phyloP scores from a whole-genome alignment of 2,888 invertebrate genomes.

The Harpalus rufipes region DNA sequence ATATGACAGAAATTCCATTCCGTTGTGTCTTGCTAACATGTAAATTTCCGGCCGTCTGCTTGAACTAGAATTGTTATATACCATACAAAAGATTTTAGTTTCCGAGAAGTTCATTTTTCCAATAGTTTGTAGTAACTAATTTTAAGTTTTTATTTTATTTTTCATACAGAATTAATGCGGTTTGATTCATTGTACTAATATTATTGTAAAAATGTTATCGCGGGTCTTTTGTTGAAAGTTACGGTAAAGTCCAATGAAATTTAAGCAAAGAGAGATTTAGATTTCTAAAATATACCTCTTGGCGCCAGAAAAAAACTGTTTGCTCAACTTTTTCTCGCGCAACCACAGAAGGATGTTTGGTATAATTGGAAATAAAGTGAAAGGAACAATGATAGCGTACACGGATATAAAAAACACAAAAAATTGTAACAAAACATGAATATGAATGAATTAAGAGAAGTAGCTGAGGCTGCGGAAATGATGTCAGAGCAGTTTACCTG shows the following conservation, averaged over 20 bases:
- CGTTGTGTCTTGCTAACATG: constrained; percentile 19
- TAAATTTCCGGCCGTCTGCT: constrained; percentile 30
- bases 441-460: constrained; percentile 58
- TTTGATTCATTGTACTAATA: no score
- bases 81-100: background rate
- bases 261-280: background rate
- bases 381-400: constrained; percentile 58
- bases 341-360: constrained; percentile 50
- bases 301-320: constrained; percentile 45
- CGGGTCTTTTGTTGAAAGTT: background rate
- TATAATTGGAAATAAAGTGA: constrained; percentile 60
- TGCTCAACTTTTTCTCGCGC: constrained; percentile 30
- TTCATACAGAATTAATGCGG: background rate
- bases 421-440: constrained; percentile 55
- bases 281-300: constrained; percentile 37
- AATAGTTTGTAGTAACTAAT: background rate
- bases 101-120: background rate
- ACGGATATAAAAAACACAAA: constrained; percentile 53
- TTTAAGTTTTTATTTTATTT: background rate
- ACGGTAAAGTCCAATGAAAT: background rate
- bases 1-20: constrained; percentile 10
- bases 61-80: background rate
- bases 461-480: constrained; percentile 56
- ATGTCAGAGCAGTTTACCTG: constrained; percentile 56
- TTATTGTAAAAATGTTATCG: background rate